A percentile compares a stretch with the other conserved stretches of the same genome.
phyloP scores from a whole-genome alignment of 1,140 invertebrate species.

The Coenobita brevimanus region DNA sequence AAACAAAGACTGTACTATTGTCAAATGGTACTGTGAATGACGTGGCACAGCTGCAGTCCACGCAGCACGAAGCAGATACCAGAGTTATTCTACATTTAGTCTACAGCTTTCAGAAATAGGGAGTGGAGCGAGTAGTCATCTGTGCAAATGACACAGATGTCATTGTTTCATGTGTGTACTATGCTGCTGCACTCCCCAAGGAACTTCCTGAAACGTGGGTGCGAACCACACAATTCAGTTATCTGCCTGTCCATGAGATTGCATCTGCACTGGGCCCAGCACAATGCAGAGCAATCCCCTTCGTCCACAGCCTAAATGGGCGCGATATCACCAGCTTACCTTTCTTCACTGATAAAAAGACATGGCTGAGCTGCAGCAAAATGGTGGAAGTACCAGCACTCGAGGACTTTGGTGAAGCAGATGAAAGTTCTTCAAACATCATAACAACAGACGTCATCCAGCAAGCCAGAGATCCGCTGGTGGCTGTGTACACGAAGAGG shows the following conservation, averaged over 20 bases:
- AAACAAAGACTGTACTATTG: too few species aligned
- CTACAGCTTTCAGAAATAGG: not conserved
- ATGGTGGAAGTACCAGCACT: not conserved
- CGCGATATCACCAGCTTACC: not conserved
- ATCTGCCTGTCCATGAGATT: too few species aligned
- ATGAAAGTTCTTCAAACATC: not conserved
- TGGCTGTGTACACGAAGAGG: slow-evolving; percentile 23
- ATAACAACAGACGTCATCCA: slow-evolving; percentile 5
- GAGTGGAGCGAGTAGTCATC: not conserved
- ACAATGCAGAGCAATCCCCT: not conserved
- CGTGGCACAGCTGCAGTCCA: too few species aligned
- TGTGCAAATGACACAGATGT: slow-evolving; percentile 16
- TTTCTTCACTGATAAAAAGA: slow-evolving; percentile 16
- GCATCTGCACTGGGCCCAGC: too few species aligned
- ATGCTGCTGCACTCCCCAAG: slow-evolving; percentile 2
- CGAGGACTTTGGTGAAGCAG: slow-evolving; percentile 6
- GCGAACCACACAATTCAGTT: slow-evolving; percentile 17
- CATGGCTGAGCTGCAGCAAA: slow-evolving; percentile 6
- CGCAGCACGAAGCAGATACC: too few species aligned
- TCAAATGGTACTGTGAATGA: too few species aligned
- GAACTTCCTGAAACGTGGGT: not conserved
- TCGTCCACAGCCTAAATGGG: slow-evolving; percentile 27
- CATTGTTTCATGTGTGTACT: too few species aligned
- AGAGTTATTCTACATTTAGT: too few species aligned
- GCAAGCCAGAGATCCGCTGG: slow-evolving; percentile 22